phyloP scores from a whole-genome alignment of 2,113 vertebrate genomes.

The Perca flavescens region DNA sequence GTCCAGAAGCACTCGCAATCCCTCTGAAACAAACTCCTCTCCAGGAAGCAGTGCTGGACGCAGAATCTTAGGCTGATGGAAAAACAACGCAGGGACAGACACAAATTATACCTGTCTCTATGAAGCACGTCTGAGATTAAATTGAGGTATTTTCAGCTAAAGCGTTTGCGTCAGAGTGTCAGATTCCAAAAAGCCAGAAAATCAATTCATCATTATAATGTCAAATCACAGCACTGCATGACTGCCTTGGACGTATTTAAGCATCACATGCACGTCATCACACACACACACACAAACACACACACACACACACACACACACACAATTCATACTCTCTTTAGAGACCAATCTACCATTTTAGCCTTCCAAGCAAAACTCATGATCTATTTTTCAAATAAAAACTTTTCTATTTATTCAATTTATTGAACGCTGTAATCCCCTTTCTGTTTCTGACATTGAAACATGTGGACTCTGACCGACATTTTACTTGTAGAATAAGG shows the following conservation, averaged over 20 bases:
- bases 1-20: constrained; percentile 94
- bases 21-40: constrained; percentile 95
- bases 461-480: constrained; percentile 17
- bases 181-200: constrained; percentile 29
- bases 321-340: constrained; percentile 8
- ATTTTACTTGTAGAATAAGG: neutral
- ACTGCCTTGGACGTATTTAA: constrained; percentile 26
- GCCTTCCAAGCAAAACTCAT: constrained; percentile 5
- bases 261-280: constrained; percentile 47
- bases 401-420: constrained; percentile 21
- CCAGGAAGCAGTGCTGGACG: constrained; percentile 93
- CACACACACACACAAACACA: constrained; percentile 11
- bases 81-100: constrained; percentile 14
- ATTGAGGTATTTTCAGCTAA: constrained; percentile 6
- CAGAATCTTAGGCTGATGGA: constrained; percentile 94
- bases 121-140: constrained; percentile 4
- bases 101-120: neutral
- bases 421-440: constrained; percentile 1
- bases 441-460: constrained; percentile 18
- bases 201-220: constrained; percentile 55
- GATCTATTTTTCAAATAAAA: constrained; percentile 48
- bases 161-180: constrained; percentile 40
- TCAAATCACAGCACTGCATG: constrained; percentile 48
- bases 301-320: constrained; percentile 33
- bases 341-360: constrained; percentile 32